Base-by-base conservation (phyloP, 2,888 invertebrate species). In the Drosophila emarginata region DNA sequence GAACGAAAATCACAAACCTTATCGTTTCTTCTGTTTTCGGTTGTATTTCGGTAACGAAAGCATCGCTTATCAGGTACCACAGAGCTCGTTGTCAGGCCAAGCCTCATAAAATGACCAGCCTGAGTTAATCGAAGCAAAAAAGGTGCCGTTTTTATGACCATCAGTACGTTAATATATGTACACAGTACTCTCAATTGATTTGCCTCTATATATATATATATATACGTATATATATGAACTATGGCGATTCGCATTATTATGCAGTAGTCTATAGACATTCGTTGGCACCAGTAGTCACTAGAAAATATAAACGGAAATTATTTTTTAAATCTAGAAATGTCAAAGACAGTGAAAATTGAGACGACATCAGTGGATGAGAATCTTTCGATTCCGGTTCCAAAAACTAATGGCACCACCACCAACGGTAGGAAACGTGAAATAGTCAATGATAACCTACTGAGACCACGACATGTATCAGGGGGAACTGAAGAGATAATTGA, bases 401-500 rank as follows among this genome's bases (percentile, higher is more conserved):
- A 67, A 40, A 7, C 50, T 0, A 74, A 72, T 57, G 70, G 61
- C 1, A 36, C 18, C 0, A 36, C 18, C 0, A 32, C 63, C 4
- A 70, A 70, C 40, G 51, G 56, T 7, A 26, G 26, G 5, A 26
- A 26, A 26, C 26, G 26, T 18, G 63, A 0, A 36, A n/a, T 6
- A 23, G 1, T 40, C 15, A 66, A 68, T 15, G 52, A 37, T 2
- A 4, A n/a, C 2, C 54, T 56, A 18, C 5, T 7, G 5, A 56
- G 18, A 40, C 51, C 32, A 14, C 54, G 64, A 4, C 61, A 79
- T 56, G 72, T 74, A 0, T 64, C 78, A 2, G 72, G 61, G 0
- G 74, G 53, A 0, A 15, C 57, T 6, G 89, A 90, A 21, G 90
- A 90, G 59, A 77, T 88, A 14, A 4, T 89, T 0, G 94, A 94